Evolutionary conservation across 2,888 invertebrate species (phyloP), one percentile per base, ranked within the genome.

Genomic region (Polyommatus icarus): DNA sequence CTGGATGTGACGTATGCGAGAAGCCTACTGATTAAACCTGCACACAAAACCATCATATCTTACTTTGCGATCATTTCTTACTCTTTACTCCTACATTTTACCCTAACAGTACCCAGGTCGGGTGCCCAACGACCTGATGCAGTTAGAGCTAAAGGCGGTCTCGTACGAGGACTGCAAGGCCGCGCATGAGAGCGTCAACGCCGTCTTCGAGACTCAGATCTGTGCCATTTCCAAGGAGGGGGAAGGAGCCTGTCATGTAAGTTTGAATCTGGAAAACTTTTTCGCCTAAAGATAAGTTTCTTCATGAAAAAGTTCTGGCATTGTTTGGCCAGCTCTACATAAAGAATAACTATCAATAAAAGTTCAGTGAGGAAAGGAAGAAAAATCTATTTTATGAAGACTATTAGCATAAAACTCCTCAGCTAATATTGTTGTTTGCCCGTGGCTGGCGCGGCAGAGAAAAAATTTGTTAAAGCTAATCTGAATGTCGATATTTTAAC

Each of bases 201-300:
- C 91, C 0, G 92, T 95, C 0, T 95, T 93, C 81, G 85, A 92
- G 32, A 94, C 95, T 0, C 95, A 96, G 82, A 88, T 96, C 36
- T 96, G 96, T 80, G 95, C 95, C 0, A 85, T 94, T 20, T 91
- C 90, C 0, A 88, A 90, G 46, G 86, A 87, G 0, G 95, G 95
- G 0, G 90, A 94, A 79, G 96, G 96, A 0, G 94, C 94, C 78
- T 94, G 94, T 78, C 94, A 94, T 83, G 94, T 94, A 79, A 89
- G 92, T n/a, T 4, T 71, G 20, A 36, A 18, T 50, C 18, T 15
- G 3, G 18, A 50, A 50, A 36, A 36, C 36, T 36, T 36, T 36
- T 36, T 36, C 36, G 36, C 36, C 36, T 36, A 36, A 36, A 36
- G 36, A 36, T 36, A 36, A 6, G 5, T 36, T 40, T 40, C 40